Base-by-base conservation (phyloP, 2,888 invertebrate genomes). In the Pammene fasciana region DNA sequence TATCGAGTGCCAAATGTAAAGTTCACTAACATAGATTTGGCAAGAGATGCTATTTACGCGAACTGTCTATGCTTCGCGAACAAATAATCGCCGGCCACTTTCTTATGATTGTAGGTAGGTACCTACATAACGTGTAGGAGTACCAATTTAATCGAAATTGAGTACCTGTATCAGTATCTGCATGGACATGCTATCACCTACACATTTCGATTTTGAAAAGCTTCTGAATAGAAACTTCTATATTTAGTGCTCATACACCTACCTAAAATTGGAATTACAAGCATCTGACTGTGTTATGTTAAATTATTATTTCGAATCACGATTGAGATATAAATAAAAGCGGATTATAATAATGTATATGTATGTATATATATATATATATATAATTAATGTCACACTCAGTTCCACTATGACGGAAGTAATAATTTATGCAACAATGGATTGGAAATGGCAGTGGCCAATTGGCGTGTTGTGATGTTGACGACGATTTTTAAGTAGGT, bases 1-100 rank as follows among this genome's bases (percentile, higher is more conserved):
- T 85, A 80, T 74, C 84, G 82, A 83, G 88, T 91, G 92, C 92
- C 92, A 91, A 91, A 89, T 89, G 88, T 88, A 92, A 91, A 91
- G 91, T 90, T 92, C 90, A 90, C 87, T 87, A 87, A 90, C 90
- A 89, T 90, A 89, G 86, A 88, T 90, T 91, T 92, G 92, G 92
- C 92, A 87, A 85, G 86, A 84, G 85, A 66, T 75, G 76, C 82
- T 89, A 87, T 89, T 88, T 88, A 89, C 87, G 84, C 81, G 79
- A 80, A 83, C 82, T 86, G 85, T 85, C 83, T 84, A 83, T 83
- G 82, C 78, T 81, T 75, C 79, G 64, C 64, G 78, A 78, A 75
- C 78, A 76, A 79, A 82, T 79, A 79, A 78, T 81, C 76, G 74
- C 72, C 76, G 78, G 77, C 75, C 75, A 78, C 78, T 75, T 76